Conservation (phyloP, 35 echinoderm and acorn worm genomes). For the Strongylocentrotus purpuratus region DNA sequence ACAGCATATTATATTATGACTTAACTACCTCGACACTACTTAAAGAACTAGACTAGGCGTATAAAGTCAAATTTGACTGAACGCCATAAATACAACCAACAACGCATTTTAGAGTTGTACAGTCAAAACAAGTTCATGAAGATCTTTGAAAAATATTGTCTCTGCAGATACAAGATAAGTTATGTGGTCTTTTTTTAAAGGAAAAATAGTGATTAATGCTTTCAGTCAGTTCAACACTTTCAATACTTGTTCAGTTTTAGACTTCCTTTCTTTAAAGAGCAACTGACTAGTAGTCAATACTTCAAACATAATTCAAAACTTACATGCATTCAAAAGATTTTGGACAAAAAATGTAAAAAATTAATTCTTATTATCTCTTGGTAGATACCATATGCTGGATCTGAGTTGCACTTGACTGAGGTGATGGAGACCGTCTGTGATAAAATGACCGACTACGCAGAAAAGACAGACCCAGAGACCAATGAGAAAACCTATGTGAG, state of each 20-base stretch:
- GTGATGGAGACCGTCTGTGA: constrained; percentile 67
- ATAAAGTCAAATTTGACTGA: too few relatives aligned
- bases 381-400: constrained; percentile 74
- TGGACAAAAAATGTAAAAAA: neutral
- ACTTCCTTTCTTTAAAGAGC: neutral
- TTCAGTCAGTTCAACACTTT: neutral
- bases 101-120: too few relatives aligned
- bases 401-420: constrained; percentile 72
- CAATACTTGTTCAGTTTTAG: neutral
- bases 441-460: constrained; percentile 78
- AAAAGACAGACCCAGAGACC: constrained; percentile 56
- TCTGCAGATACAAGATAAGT: too few relatives aligned
- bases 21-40: too few relatives aligned
- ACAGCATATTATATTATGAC: too few relatives aligned
- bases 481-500: constrained; percentile 62
- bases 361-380: neutral
- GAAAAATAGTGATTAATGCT: neutral
- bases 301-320: neutral
- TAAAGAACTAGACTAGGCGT: too few relatives aligned
- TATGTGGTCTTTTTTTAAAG: too few relatives aligned
- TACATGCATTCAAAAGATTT: neutral
- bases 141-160: too few relatives aligned
- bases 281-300: neutral
- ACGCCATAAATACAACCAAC: too few relatives aligned
- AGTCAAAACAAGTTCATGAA: too few relatives aligned